Base-by-base conservation (phyloP, 1,140 invertebrate species). In the Drosophila santomea region DNA sequence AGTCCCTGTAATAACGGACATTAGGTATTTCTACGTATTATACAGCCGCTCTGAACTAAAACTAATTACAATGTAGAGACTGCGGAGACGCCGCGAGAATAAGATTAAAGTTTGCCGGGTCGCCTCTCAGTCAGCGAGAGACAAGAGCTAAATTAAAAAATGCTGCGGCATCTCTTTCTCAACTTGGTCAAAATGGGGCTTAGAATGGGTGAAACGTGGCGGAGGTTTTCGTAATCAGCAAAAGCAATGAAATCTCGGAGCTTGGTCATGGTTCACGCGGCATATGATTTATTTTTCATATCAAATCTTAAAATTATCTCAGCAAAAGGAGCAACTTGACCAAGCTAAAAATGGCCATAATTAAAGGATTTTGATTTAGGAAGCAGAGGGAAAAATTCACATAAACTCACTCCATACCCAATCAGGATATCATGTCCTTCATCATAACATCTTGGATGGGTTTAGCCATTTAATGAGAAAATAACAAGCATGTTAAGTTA, bases 221-320 rank as follows among this genome's bases (percentile, higher is more conserved):
- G 82, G 74, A 51, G 72, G 78, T 74, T 86, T 86, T 79, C 76
- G 81, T 85, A 86, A 86, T 89, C 79, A 83, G 84, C 60, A 80
- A 74, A 74, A 84, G 76, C 84, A 89, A 88, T 88, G 79, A 88
- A 89, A 88, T 73, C 51, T 59, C 43, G 43, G 54, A 58, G 64
- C 50, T 60, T 41, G 23, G 28, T 41, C 59, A 50, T 20, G 17
- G 62, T 69, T 57, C 69, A 68, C 57, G 59, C 74, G 83, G 75
- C 75, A 67, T 73, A 79, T 88, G 83, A 86, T 86, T 86, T 86
- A 86, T 88, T 76, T 88, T 82, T 78, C 71, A 73, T 88, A 88
- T 88, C 78, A 88, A 71, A 73, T 73, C 71, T 73, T 84, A 67
- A 80, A 84, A 72, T 80, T 75, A 54, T 38, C 73, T 57, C 15